A percentile compares a stretch with the other conserved stretches of the same genome.
These are phyloP conservation scores for Reticulitermes lucifugus DNA, from an alignment of 2,888 invertebrate genomes.

Conservation along the genomic window DNA sequence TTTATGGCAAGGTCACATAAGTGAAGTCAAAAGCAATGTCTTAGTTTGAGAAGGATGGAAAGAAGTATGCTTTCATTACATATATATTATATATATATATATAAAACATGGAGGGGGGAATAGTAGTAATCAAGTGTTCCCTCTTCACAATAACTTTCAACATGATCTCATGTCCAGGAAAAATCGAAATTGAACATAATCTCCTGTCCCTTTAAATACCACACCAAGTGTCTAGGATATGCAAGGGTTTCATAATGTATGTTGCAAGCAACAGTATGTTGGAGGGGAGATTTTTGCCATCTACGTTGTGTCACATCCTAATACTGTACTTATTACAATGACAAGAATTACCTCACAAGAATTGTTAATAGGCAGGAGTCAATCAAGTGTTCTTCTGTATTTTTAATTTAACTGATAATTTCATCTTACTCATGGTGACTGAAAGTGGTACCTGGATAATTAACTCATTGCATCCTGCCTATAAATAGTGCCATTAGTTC, in stretches of 20 bases:
- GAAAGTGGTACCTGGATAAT: neutral
- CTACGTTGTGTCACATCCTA: constrained; percentile 43
- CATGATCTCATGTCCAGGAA: neutral
- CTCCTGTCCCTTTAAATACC: constrained; percentile 10
- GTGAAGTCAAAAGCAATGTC: neutral
- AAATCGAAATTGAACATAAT: constrained; percentile 8
- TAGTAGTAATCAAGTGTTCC: neutral
- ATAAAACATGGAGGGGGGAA: neutral
- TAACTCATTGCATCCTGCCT: constrained; percentile 21
- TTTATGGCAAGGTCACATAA: neutral
- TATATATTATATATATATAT: neutral
- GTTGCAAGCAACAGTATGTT: constrained; percentile 26
- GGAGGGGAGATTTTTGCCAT: constrained; percentile 34
- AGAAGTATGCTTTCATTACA: neutral
- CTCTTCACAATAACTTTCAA: neutral
- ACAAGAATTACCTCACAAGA: constrained; percentile 33
- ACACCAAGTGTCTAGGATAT: constrained; percentile 37
- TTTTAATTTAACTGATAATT: constrained; percentile 23
- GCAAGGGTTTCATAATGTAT: constrained; percentile 36
- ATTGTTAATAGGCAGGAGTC: constrained; percentile 22
- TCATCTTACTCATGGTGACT: neutral
- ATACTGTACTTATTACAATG: constrained; percentile 37
- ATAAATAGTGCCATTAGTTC: constrained; percentile 34
- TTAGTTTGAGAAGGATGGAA: neutral
- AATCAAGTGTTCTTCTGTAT: constrained; percentile 8